Evolutionary conservation across 2,888 invertebrate species (phyloP), one percentile per base, ranked within the genome.

Genomic region (Trachelus troglodyta): DNA sequence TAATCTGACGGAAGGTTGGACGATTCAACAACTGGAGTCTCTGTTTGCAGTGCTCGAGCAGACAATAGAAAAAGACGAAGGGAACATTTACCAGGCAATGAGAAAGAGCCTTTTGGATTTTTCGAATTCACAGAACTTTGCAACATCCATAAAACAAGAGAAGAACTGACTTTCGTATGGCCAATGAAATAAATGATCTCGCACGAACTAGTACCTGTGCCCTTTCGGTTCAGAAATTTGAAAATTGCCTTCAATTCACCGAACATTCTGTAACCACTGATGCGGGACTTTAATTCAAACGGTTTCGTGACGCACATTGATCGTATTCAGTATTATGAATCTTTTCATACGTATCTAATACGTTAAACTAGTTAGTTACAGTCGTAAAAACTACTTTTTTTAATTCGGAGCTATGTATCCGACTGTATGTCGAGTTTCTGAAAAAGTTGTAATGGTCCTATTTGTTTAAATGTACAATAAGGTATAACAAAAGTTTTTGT

Each of bases 1-100:
- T 9, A 76, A 76, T 12, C 75, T 83, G 15, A 90, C 91, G 2
- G 86, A 89, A 9, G 81, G 83, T n/a, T 91, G 90, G 90, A 77
- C 84, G 0, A 87, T 87, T 75, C 82, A 84, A 74, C 86, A 86
- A 31, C 76, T 91, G 15, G 90, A 90, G 74, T 82, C 82, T 73
- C 80, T 89, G 9, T 89, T 83, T 74, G 81, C 85, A 3, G 84
- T 83, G 1, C 76, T 89, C 37, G 87, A 89, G 71, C 75, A 83
- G 9, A 81, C 82, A 4, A 74, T 85, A 37, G 85, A 87, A 33
- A 87, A 75, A 34, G 81, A 75, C 34, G 85, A 83, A 15, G 85
- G 83, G 1, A 82, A 86, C 37, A 35, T 80, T 15, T 81, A 79
- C 69, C 68, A 71, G 1, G 80, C 82, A 6, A 77, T 87, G 69